Percentiles rank a stretch among this genome's conserved stretches.
Conservation (phyloP, 2,113 vertebrate species). For the Carassius gibelio region DNA sequence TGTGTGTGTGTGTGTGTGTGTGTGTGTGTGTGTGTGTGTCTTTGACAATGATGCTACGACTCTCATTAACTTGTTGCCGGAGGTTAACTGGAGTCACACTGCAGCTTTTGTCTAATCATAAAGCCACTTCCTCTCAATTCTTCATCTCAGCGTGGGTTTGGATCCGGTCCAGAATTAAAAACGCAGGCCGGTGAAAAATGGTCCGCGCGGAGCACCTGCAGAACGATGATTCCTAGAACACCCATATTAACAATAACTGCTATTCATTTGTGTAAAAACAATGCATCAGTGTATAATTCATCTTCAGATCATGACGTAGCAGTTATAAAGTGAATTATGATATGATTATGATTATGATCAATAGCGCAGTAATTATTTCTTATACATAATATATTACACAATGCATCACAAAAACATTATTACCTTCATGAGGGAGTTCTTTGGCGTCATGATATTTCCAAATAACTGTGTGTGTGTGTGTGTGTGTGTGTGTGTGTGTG, state of each 20-base stretch:
- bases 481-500: too few relatives aligned
- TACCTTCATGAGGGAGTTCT: neutral
- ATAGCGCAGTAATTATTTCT: neutral
- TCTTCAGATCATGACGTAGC: neutral
- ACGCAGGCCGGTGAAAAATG: constrained; percentile 9
- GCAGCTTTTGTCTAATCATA: constrained; percentile 61
- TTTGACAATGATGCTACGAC: constrained; percentile 26
- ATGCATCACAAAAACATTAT: neutral
- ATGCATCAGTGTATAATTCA: neutral
- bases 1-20: too few relatives aligned
- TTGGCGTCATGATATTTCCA: neutral
- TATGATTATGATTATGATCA: neutral
- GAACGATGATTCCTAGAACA: constrained; percentile 1
- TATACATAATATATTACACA: constrained; percentile 1
- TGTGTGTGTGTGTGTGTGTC: neutral
- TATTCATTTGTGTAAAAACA: too few relatives aligned
- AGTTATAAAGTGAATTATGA: neutral
- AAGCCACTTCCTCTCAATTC: constrained; percentile 54
- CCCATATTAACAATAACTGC: neutral
- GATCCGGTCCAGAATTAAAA: constrained; percentile 22
- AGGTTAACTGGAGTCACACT: constrained; percentile 67
- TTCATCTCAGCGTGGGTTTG: constrained; percentile 42
- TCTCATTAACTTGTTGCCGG: constrained; percentile 61
- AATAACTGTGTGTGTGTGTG: neutral
- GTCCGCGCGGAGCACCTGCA: constrained; percentile 10